Evolutionary conservation across 1,140 invertebrate species (phyloP).

Genomic region (Drosophila bipectinata): DNA sequence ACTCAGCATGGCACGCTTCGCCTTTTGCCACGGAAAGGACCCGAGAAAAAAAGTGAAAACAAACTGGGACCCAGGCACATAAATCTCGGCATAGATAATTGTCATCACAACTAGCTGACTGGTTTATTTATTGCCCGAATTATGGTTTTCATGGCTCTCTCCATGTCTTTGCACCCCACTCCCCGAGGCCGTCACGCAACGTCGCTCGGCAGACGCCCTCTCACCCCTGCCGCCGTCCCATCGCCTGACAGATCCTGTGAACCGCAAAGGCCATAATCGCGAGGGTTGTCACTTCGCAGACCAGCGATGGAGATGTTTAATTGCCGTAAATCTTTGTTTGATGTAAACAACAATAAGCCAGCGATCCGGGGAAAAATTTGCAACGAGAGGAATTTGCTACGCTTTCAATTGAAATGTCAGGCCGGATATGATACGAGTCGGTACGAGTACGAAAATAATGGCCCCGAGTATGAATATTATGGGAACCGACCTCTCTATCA

Average conservation of each 20-base stretch:
- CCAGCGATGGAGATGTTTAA: slow-evolving; percentile 70
- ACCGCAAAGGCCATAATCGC: slow-evolving; percentile 77
- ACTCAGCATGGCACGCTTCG: slow-evolving; percentile 68
- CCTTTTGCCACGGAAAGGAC: slow-evolving; percentile 42
- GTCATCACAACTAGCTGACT: slow-evolving; percentile 60
- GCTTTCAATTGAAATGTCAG: slow-evolving; percentile 77
- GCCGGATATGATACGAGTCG: slow-evolving; percentile 49
- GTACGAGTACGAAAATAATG: slow-evolving; percentile 40
- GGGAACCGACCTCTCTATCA: slow-evolving; percentile 17
- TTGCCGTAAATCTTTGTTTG: slow-evolving; percentile 84
- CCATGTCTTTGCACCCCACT: neutral
- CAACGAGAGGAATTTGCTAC: slow-evolving; percentile 56
- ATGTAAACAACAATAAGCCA: slow-evolving; percentile 78
- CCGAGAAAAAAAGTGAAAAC: slow-evolving; percentile 16
- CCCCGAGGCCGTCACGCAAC: slow-evolving; percentile 63
- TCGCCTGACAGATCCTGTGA: slow-evolving; percentile 62
- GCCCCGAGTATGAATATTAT: slow-evolving; percentile 37
- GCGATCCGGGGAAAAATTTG: slow-evolving; percentile 7
- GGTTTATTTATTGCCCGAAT: slow-evolving; percentile 77
- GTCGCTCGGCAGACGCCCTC: slow-evolving; percentile 39
- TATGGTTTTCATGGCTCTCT: slow-evolving; percentile 52
- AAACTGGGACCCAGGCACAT: slow-evolving; percentile 46
- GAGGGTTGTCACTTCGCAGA: slow-evolving; percentile 68
- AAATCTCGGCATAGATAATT: slow-evolving; percentile 80
- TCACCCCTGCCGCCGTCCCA: slow-evolving; percentile 1